Base-by-base conservation (phyloP, 1,140 invertebrate genomes). In the Branchinecta lindahli region DNA sequence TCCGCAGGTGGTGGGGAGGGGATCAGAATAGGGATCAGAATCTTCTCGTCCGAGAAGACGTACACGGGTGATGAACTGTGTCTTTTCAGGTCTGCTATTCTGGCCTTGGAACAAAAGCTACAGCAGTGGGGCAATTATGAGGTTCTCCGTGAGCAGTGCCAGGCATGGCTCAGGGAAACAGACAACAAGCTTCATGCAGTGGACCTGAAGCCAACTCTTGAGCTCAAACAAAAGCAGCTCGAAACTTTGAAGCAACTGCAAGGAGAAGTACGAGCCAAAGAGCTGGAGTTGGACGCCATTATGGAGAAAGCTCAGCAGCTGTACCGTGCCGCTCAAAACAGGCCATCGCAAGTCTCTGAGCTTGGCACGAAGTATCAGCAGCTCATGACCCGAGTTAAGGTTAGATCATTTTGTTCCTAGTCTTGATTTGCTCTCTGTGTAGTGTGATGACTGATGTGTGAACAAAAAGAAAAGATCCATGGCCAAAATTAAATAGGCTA, bases 101-200 rank as follows among this genome's bases (percentile, higher is more conserved):
- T 89, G 73, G 81, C 82, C 0, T 77, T 94, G 45, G 88, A 93
- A 78, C 84, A 82, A 21, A 92, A 93, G 76, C 81, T 95, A 5
- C 87, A 91, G 74, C 89, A 90, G 75, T 96, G 93, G 93, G 85
- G 86, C 70, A 91, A 94, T 75, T 96, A 92, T 80, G 93, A 97
- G 77, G 82, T 82, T n/a, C 81, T 91, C 70, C 89, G 90, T 75
- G 92, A 96, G 73, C 84, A 87, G 69, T 92, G 91, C 73, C 80
- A 90, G 45, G 78, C 83, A n/a, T 96, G 93, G 93, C 85, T 96
- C 68, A 85, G 91, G 73, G 88, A 92, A 72, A 89, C 90, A 1
- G 93, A 96, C 75, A 87, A 85, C 44, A 88, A 89, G 76, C 83
- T 96, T 18, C 91, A 95, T 77, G 89, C 90, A 9, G 86, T 93